Evolutionary conservation across 2,888 invertebrate genomes (phyloP).

Genomic region (Alloscopus bannaensis): DNA sequence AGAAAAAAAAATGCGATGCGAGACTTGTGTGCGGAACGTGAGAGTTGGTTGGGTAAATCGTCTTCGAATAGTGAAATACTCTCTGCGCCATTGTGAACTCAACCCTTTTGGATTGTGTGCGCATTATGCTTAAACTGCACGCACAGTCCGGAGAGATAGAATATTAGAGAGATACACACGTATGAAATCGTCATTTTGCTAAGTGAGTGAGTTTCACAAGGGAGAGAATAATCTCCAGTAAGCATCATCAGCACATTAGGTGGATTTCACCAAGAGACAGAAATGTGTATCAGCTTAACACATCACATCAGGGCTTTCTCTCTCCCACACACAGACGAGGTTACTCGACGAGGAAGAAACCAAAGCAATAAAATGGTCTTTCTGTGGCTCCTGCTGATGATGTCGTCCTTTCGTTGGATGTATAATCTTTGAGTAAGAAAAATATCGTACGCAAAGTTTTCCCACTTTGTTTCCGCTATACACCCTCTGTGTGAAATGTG

Average conservation of each 20-base stretch:
- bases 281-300: background rate
- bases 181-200: conserved; percentile 56
- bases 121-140: background rate
- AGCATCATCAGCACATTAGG: conserved; percentile 14
- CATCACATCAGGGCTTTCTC: background rate
- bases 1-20: background rate
- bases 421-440: conserved; percentile 55
- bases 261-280: background rate
- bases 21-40: conserved; percentile 2
- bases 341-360: conserved; percentile 27
- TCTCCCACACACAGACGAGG: background rate
- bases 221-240: conserved; percentile 45
- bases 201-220: conserved; percentile 40
- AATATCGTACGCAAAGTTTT: conserved; percentile 39
- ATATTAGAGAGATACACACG: conserved; percentile 13
- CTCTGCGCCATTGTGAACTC: conserved; percentile 10
- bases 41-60: conserved; percentile 21
- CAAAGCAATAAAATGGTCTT: conserved; percentile 53
- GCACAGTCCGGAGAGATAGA: background rate
- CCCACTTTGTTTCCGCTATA: too few relatives aligned
- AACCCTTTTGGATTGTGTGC: conserved; percentile 20
- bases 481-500: conserved; percentile 22
- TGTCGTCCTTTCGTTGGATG: conserved; percentile 35
- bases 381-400: conserved; percentile 34
- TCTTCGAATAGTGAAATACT: background rate